Percentiles rank a stretch among this genome's conserved stretches.
These are phyloP conservation scores for Octonoba sinensis DNA, from an alignment of 2,888 invertebrate species.

Conservation along the genomic window DNA sequence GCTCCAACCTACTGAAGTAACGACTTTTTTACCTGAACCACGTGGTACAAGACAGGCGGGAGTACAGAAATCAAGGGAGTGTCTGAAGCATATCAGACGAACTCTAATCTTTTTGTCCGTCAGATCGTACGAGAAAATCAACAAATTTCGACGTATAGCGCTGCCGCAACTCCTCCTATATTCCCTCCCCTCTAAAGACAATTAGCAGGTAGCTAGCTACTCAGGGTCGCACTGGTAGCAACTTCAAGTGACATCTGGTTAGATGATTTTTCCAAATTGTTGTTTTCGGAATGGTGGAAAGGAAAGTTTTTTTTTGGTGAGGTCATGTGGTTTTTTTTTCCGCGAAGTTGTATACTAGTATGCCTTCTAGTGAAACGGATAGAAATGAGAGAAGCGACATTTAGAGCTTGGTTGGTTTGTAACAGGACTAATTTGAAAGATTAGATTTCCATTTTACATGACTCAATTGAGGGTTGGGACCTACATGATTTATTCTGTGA, in stretches of 20 bases:
- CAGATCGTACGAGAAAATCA: slow-evolving; percentile 33
- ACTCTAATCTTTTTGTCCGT: slow-evolving; percentile 37
- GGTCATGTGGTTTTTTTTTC: too few species aligned
- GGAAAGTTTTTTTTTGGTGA: too few species aligned
- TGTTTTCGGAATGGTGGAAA: slow-evolving; percentile 2
- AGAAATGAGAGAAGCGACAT: too few species aligned
- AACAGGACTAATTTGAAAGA: background rate
- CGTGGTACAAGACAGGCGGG: slow-evolving; percentile 2
- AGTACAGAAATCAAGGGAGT: slow-evolving; percentile 34
- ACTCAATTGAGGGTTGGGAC: too few species aligned
- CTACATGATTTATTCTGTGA: too few species aligned
- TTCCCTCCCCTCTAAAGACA: slow-evolving; percentile 41
- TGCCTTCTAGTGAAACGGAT: too few species aligned
- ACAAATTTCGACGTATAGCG: slow-evolving; percentile 34
- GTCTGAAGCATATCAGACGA: slow-evolving; percentile 27
- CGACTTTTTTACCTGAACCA: slow-evolving; percentile 12
- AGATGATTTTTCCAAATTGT: slow-evolving; percentile 29
- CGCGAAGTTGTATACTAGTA: too few species aligned
- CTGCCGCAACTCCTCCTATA: slow-evolving; percentile 47
- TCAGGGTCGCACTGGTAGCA: slow-evolving; percentile 35
- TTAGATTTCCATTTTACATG: too few species aligned
- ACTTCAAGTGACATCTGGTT: slow-evolving; percentile 53
- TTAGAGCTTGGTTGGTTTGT: too few species aligned
- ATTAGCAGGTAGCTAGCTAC: slow-evolving; percentile 38
- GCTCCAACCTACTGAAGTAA: too few species aligned